phyloP scores from a whole-genome alignment of 2,113 vertebrate genomes.

The Gallinago jamesoni region DNA sequence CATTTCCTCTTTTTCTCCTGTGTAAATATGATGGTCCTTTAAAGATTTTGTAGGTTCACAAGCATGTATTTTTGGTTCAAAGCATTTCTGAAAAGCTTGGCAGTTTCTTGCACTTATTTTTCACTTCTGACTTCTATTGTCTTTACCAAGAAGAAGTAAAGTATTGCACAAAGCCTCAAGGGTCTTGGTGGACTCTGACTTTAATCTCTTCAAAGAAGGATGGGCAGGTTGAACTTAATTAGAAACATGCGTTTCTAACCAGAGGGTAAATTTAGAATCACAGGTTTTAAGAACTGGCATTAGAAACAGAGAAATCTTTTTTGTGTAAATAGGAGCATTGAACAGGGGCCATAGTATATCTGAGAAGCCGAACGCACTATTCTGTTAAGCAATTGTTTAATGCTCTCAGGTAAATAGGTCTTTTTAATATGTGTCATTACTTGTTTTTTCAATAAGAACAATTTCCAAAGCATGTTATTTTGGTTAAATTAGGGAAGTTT shows the following conservation, averaged over 20 bases:
- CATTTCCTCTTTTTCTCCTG: background rate
- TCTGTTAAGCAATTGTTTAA: background rate
- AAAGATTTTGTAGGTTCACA: background rate
- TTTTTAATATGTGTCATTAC: background rate
- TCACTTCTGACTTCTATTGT: background rate
- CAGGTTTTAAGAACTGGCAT: background rate
- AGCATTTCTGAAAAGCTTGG: background rate
- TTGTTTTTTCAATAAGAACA: background rate
- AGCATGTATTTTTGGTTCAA: background rate
- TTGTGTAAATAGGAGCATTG: background rate
- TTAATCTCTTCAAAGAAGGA: constrained; percentile 14
- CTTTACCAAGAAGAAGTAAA: background rate
- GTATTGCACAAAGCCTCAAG: background rate
- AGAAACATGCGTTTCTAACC: background rate
- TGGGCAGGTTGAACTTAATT: constrained; percentile 13
- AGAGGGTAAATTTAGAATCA: background rate
- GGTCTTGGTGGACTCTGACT: background rate
- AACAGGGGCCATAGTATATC: background rate
- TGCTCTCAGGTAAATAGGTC: background rate
- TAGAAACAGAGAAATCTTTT: background rate
- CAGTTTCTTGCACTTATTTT: background rate
- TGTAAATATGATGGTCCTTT: background rate
- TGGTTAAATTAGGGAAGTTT: background rate
- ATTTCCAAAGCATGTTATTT: background rate
- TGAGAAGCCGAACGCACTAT: background rate